Base-by-base conservation (phyloP, 2,797 vertebrate species). In the Sebastes cheni region DNA sequence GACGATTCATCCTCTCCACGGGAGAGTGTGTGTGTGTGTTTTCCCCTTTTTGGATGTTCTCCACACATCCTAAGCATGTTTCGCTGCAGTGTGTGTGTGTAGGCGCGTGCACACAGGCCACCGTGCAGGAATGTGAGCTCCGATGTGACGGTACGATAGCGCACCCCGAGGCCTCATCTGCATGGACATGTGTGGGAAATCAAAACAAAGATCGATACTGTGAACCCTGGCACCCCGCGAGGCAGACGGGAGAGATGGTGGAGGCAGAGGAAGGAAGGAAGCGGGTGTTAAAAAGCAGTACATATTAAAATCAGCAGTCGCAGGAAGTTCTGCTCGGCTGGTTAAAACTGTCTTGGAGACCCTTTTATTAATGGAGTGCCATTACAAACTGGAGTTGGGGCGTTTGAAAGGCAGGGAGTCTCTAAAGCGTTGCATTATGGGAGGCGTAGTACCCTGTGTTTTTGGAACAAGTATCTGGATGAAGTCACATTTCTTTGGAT, bases 181-280 rank as follows among this genome's bases (percentile, higher is more conserved):
- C 72, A 89, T 86, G 82, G 88, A 86, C 84, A 83, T 86, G 87
- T 87, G 91, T 93, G 93, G 88, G 89, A 93, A 93, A 84, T 58
- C 76, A 42, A 84, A 82, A 46, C 61, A 70, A 46, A 69, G 77
- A 88, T 94, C 89, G n/a, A 93, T 91, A 73, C 25, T 56, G 4
- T 79, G 86, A n/a, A 32, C 76, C 74, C n/a, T 5, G 61, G 50
- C 46, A 34, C n/a, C n/a, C 62, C 3, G 5, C 2, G 3, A 75
- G 59, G 56, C 58, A 76, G 84, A 12, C 42, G 8, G 62, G 62
- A 72, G 59, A 50, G 74, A 22, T 34, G 69, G 42, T 16, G 50
- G 27, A 73, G 14, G 1, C 12, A 55, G 25, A 77, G 74, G 68
- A 62, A 68, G 78, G 32, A 74, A 80, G 74, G 46, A 50, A 50